Percentiles rank a stretch among this genome's conserved stretches.
Conservation (phyloP, 2,888 invertebrate species). For the Toxonevra muliebris region DNA sequence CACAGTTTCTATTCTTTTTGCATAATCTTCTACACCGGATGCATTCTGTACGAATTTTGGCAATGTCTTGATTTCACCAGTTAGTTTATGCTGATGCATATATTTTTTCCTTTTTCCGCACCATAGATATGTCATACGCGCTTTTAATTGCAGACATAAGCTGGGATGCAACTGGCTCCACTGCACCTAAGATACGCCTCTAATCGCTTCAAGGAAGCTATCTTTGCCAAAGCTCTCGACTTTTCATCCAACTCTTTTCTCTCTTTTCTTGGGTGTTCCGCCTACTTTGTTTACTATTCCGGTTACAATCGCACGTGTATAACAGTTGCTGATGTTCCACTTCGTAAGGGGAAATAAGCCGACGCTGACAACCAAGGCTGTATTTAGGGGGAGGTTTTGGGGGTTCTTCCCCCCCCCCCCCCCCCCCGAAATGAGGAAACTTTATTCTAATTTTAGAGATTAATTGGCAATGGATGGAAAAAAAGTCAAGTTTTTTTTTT, state of each 20-base stretch:
- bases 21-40: background rate
- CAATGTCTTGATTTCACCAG: constrained; percentile 9
- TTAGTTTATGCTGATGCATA: background rate
- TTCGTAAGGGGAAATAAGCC: background rate
- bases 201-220: background rate
- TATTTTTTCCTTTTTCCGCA: background rate
- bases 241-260: background rate
- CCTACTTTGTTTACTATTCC: background rate
- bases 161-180: background rate
- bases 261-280: background rate
- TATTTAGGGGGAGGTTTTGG: no score
- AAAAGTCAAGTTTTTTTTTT: no score
- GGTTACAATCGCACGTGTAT: constrained; percentile 12
- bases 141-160: background rate
- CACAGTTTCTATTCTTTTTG: background rate
- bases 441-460: no score
- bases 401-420: no score
- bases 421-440: no score
- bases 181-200: background rate
- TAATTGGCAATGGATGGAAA: no score
- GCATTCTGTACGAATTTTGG: background rate
- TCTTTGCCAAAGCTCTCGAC: background rate
- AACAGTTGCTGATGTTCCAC: constrained; percentile 17
- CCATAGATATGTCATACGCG: constrained; percentile 7
- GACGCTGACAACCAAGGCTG: constrained; percentile 20